Conservation (phyloP, 2,888 invertebrate species). For the Emmelina monodactyla region DNA sequence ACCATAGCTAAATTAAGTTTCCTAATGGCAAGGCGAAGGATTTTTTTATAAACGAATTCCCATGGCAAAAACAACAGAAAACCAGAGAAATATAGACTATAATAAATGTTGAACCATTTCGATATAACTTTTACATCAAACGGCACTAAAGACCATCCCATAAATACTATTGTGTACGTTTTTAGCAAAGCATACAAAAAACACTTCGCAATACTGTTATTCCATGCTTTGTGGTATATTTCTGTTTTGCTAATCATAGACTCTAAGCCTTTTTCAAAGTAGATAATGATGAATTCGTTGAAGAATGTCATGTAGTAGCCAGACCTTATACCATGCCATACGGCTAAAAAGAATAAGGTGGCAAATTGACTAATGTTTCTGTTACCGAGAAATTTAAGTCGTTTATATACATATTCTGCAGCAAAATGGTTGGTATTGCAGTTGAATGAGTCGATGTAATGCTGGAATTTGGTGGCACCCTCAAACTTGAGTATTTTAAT, state of each 20-base stretch:
- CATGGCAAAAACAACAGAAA: constrained; percentile 73
- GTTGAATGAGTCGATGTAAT: constrained; percentile 92
- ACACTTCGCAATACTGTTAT: constrained; percentile 34
- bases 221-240: constrained; percentile 49
- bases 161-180: constrained; percentile 78
- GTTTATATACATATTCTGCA: constrained; percentile 91
- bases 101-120: constrained; percentile 72
- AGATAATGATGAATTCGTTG: constrained; percentile 88
- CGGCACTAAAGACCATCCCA: constrained; percentile 83
- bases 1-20: no score
- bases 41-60: constrained; percentile 66
- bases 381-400: constrained; percentile 89
- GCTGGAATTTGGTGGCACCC: constrained; percentile 81
- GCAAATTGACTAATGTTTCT: constrained; percentile 80
- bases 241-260: constrained; percentile 59
- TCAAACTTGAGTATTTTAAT: constrained; percentile 85
- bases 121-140: constrained; percentile 75
- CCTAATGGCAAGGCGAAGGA: no score
- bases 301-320: constrained; percentile 95
- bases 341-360: constrained; percentile 85
- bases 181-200: constrained; percentile 69
- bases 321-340: constrained; percentile 96
- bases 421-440: constrained; percentile 96
- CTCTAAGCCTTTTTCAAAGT: constrained; percentile 80
- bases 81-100: constrained; percentile 73